phyloP scores from a whole-genome alignment of 2,113 vertebrate species.

The Euleptes europaea region DNA sequence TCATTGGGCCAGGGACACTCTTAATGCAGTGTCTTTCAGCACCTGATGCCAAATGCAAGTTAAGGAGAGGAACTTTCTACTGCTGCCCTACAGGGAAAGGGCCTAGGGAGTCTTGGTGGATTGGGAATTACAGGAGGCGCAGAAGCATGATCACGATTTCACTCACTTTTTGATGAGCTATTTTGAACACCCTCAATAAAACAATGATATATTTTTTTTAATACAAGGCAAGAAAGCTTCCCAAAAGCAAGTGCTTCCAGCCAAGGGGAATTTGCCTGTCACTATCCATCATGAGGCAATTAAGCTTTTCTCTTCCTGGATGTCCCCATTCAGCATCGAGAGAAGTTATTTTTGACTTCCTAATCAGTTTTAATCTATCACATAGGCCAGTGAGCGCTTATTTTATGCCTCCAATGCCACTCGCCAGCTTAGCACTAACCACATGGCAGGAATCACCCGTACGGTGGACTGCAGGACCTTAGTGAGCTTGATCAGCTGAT shows the following conservation, averaged over 20 bases:
- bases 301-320: accelerated
- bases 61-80: no score
- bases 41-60: no score
- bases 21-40: no score
- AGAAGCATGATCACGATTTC: no score
- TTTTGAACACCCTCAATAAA: no score
- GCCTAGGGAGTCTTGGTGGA: no score
- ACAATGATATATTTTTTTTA: no score
- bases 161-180: no score
- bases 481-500: neutral
- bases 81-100: no score
- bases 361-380: constrained; percentile 5
- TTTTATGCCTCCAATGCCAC: constrained; percentile 42
- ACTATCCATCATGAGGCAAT: neutral
- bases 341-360: neutral
- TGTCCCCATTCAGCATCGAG: neutral
- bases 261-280: neutral
- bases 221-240: no score
- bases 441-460: accelerated
- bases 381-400: neutral
- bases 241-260: neutral
- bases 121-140: no score
- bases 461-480: neutral
- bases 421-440: constrained; percentile 34
- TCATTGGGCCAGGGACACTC: no score